Conservation (phyloP, 1,140 invertebrate genomes). For the Listronotus bonariensis region DNA sequence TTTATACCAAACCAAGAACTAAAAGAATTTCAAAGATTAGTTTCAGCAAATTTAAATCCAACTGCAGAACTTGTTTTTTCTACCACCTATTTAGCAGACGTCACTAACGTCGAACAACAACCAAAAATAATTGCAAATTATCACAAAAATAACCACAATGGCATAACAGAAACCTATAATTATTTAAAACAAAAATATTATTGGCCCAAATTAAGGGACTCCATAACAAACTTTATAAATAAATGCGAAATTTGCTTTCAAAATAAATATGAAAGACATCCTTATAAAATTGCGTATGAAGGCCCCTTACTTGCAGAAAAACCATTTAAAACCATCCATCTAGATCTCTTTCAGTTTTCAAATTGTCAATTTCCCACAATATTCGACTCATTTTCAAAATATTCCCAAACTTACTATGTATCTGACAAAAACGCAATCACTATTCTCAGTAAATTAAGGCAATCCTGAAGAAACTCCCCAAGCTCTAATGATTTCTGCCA, state of each 20-base stretch:
- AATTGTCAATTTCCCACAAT: conserved; percentile 42
- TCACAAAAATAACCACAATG: conserved; percentile 32
- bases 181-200: conserved; percentile 33
- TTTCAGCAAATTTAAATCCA: background rate
- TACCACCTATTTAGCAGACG: conserved; percentile 1
- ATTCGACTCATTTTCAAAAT: conserved; percentile 41
- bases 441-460: too few relatives aligned
- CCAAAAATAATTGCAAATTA: conserved; percentile 17
- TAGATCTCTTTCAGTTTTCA: conserved; percentile 42
- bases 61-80: conserved; percentile 7
- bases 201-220: conserved; percentile 30
- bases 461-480: background rate
- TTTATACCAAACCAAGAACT: conserved; percentile 16
- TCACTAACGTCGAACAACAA: conserved; percentile 17
- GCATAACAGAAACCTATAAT: conserved; percentile 35
- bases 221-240: conserved; percentile 25
- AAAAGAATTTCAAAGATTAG: conserved; percentile 18
- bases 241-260: conserved; percentile 37
- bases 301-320: conserved; percentile 38
- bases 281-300: conserved; percentile 27
- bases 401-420: conserved; percentile 14
- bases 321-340: conserved; percentile 45
- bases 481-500: background rate
- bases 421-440: too few relatives aligned
- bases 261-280: conserved; percentile 35